Evolutionary conservation across 2,797 vertebrate species (phyloP), one percentile per base, ranked within the genome.

Genomic region (Microchirus variegatus): DNA sequence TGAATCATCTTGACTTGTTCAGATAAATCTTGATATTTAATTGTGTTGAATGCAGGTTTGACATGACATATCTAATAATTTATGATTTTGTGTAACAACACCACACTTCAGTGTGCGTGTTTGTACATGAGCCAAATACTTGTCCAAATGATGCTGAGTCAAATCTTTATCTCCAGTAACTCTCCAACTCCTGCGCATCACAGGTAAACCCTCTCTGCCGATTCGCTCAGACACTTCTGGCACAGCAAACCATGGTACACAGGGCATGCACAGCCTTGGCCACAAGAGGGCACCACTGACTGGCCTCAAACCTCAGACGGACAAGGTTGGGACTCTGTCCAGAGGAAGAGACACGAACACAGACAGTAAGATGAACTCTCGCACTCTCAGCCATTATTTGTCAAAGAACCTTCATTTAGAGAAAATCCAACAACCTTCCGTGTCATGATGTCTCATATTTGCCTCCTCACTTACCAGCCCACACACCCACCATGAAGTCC

Each of bases 331-430:
- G 7, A 87, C 94, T 16, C 82, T 95, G 82, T 93, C 95, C 81
- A 95, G 96, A 78, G 93, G 94, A 58, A 94, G 95, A 78, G 96
- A 97, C 84, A 88, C 89, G 47, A 90, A 84, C 68, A 86, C 90
- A 85, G 96, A 97, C 4, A 93, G 96, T 98, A 86, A 91, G 82
- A 75, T 61, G 46, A 56, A 48, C 67, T 51, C 16, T 57, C 3
- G 38, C 43, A 31, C 54, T 42, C 59, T 42, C 51, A 45, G 63
- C 9, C 56, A 40, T n/a, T 68, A 40, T 73, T 82, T 59, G 43
- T 71, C 38, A 51, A 41, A 77, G 40, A 19, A 41, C 67, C 59
- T 19, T 55, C 49, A 35, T n/a, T 66, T 10, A 43, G 18, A 58
- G 63, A 48, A 51, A 59, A 69, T 52, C 45, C 53, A 47, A n/a